Base-by-base conservation (phyloP, 2,113 vertebrate species). In the Scartelaos histophorus region DNA sequence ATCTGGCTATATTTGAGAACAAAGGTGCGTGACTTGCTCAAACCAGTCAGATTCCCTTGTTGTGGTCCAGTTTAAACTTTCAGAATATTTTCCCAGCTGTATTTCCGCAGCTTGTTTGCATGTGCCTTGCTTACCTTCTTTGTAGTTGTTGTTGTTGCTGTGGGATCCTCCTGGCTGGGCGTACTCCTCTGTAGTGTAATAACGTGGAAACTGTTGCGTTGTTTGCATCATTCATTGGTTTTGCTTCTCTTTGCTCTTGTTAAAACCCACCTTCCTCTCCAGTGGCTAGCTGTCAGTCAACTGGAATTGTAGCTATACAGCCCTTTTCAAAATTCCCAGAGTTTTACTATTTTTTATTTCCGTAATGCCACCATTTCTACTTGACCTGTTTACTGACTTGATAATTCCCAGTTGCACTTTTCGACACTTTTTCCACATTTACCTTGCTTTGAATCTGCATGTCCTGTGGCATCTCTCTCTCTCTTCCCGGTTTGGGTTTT, bases 151-250 rank as follows among this genome's bases (percentile, higher is more conserved):
- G 54, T 57, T 57, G 56, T 35, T 56, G 21, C n/a, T 56, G 13
- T 29, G 24, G 46, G 43, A 57, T 49, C 11, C 56, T 21, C 38
- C 25, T 62, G n/a, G 45, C 16, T 10, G 54, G 10, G 22, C 2
- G 15, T 64, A 35, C 29, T 64, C 34, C 13, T 74, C 38, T 74
- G 70, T 35, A 12, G 62, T 35, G 38, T 61, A 72, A 74, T 57
- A 73, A 54, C 12, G 53, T 1, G 17, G 58, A 65, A 22, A 13
- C 19, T 70, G 54, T 70, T 74, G 46, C 66, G 34, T 76, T 74
- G 70, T 69, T 80, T 80, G 75, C 71, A 70, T 76, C 71, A 74
- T 35, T 53, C 45, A 45, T 62, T 75, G 67, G 49, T 67, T 74
- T 77, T 71, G 60, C 46, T 45, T 70, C 25, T 53, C 49, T 66